Base-by-base conservation (phyloP, 2,888 invertebrate genomes). In the Drosophila atroscutellata region DNA sequence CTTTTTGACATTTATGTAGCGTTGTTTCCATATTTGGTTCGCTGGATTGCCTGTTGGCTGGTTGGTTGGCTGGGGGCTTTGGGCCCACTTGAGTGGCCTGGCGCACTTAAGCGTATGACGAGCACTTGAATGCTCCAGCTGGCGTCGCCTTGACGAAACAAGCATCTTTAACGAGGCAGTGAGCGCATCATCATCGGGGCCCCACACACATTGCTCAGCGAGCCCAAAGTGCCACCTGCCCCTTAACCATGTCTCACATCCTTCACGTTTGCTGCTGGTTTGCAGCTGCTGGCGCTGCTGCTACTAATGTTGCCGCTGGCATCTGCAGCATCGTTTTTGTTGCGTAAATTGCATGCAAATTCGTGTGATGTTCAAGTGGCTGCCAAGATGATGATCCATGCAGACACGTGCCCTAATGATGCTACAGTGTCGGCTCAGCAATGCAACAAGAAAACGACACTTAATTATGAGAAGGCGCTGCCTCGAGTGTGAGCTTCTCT, bases 321-420 rank as follows among this genome's bases (percentile, higher is more conserved):
- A 69, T 49, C 73, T 67, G 59, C 54, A 65, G 69, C 71, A 24
- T 30, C 63, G 45, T 82, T 80, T 80, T 83, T 77, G 89, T 70
- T 75, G 84, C 76, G 70, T 83, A 89, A 86, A 84, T 85, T 89
- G 89, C 88, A 78, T 75, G 80, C 72, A 87, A 89, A 87, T 85
- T 76, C 76, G 76, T 88, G 74, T 89, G 78, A 83, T 90, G 88
- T 83, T 86, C 83, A 85, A 89, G 90, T 89, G 81, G 62, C 81
- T 86, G 90, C 81, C 86, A 72, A 85, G 70, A 83, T 73, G 83
- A 72, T 72, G 88, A 85, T 80, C 65, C 65, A 37, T 28, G 55
- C 37, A 58, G 62, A 69, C 83, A 83, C 88, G 79, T 88, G 88
- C 81, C 88, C 81, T 88, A 83, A 86, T 87, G 86, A 87, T 83